Conservation (phyloP, 2,888 invertebrate species). For the Clivina fossor region DNA sequence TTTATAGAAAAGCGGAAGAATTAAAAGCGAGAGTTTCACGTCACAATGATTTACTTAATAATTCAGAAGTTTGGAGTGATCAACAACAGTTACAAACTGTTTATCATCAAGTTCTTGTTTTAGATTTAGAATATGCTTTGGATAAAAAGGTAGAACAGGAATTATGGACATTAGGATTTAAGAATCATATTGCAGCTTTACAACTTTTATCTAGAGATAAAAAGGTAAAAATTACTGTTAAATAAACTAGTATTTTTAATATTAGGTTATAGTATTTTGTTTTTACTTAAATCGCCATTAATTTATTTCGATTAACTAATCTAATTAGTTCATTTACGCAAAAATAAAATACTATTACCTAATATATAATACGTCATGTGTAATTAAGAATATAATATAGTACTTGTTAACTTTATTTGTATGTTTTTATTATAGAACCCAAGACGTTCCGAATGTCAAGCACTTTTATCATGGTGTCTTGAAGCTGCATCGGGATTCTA, state of each 20-base stretch:
- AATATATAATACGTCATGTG: not conserved
- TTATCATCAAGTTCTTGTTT: slow-evolving; percentile 72
- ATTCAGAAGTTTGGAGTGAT: slow-evolving; percentile 51
- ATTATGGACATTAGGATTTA: slow-evolving; percentile 86
- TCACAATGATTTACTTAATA: slow-evolving; percentile 59
- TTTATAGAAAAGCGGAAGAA: slow-evolving; percentile 70
- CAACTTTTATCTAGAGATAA: slow-evolving; percentile 78
- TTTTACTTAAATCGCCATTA: too few relatives aligned
- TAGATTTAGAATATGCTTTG: slow-evolving; percentile 82
- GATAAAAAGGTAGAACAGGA: slow-evolving; percentile 90
- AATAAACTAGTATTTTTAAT: not conserved
- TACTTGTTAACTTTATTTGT: slow-evolving; percentile 31
- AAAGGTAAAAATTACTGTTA: slow-evolving; percentile 58
- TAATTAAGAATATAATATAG: slow-evolving; percentile 7
- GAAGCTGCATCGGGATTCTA: slow-evolving; percentile 87
- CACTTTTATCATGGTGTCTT: slow-evolving; percentile 76
- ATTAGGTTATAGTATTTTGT: too few relatives aligned
- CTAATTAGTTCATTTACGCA: not conserved
- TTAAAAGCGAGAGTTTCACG: slow-evolving; percentile 69
- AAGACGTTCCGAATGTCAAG: slow-evolving; percentile 73
- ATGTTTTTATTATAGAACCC: slow-evolving; percentile 65
- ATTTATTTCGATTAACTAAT: too few relatives aligned
- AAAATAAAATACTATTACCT: too few relatives aligned
- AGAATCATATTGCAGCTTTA: slow-evolving; percentile 79
- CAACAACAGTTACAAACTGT: slow-evolving; percentile 59